Evolutionary conservation across 1,140 invertebrate species (phyloP).

Genomic region (Zeugodacus cucurbitae): DNA sequence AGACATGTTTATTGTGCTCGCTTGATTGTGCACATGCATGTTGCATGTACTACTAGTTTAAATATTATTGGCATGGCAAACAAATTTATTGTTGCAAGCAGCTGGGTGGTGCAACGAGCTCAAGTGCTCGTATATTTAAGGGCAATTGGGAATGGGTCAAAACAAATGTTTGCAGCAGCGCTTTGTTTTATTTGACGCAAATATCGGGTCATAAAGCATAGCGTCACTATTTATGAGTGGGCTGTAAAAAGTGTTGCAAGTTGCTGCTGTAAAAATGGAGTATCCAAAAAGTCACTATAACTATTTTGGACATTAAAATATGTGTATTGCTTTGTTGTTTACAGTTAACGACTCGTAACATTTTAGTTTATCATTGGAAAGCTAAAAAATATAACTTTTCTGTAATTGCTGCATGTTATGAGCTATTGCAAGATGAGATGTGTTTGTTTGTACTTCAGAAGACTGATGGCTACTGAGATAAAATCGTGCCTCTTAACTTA

Average conservation of each 20-base stretch:
- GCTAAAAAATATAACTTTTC: neutral
- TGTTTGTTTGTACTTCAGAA: neutral
- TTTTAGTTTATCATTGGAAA: neutral
- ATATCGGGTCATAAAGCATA: neutral
- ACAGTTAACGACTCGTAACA: neutral
- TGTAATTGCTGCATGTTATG: neutral
- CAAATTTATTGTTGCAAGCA: constrained; percentile 3
- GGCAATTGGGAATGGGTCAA: constrained; percentile 1
- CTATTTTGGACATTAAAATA: neutral
- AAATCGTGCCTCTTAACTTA: too few relatives aligned
- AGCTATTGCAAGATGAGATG: neutral
- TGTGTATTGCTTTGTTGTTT: neutral
- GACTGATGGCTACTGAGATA: too few relatives aligned
- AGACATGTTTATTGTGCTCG: constrained; percentile 12
- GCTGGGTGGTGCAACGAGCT: neutral
- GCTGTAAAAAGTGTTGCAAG: neutral
- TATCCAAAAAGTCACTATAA: neutral
- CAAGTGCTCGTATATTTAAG: neutral
- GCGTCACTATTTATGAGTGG: neutral
- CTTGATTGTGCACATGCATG: neutral
- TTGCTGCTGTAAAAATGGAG: neutral
- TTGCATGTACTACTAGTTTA: neutral
- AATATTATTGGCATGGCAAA: constrained; percentile 26
- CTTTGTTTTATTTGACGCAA: neutral
- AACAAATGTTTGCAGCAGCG: neutral